Percentiles rank a stretch among this genome's conserved stretches.
Conservation (phyloP, 1,140 invertebrate genomes). For the Laupala kohalensis region DNA sequence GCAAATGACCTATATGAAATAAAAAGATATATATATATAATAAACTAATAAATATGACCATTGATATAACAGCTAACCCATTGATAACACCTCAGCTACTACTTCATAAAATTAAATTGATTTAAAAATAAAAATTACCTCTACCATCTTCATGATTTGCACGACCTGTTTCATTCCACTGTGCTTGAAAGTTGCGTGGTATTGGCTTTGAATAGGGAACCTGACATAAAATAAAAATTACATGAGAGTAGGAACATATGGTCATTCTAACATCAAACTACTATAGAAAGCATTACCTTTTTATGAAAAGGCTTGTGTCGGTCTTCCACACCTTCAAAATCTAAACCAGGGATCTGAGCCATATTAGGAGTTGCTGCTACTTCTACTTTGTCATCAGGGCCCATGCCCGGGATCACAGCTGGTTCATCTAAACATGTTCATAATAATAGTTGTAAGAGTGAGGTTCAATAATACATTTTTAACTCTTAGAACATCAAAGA, state of each 20-base stretch:
- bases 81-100: too few species aligned
- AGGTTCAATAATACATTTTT: too few species aligned
- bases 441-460: too few species aligned
- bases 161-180: slow-evolving; percentile 77
- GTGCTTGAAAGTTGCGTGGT: slow-evolving; percentile 87
- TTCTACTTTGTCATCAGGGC: slow-evolving; percentile 79
- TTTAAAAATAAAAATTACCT: slow-evolving; percentile 17
- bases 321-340: slow-evolving; percentile 59
- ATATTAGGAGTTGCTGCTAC: slow-evolving; percentile 28
- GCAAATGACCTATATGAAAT: too few species aligned
- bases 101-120: too few species aligned
- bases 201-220: slow-evolving; percentile 88
- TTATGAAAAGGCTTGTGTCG: slow-evolving; percentile 54
- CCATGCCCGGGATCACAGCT: slow-evolving; percentile 84
- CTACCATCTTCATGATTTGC: slow-evolving; percentile 17
- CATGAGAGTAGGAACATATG: neutral
- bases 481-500: too few species aligned
- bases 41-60: too few species aligned
- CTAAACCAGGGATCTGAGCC: slow-evolving; percentile 68
- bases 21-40: too few species aligned
- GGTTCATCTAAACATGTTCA: slow-evolving; percentile 22
- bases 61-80: too few species aligned
- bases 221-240: slow-evolving; percentile 24
- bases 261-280: neutral
- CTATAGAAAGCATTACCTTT: slow-evolving; percentile 37